Evolutionary conservation across 2,797 vertebrate species (phyloP), one percentile per base, ranked within the genome.

Genomic region (Sebastes baramenuke): DNA sequence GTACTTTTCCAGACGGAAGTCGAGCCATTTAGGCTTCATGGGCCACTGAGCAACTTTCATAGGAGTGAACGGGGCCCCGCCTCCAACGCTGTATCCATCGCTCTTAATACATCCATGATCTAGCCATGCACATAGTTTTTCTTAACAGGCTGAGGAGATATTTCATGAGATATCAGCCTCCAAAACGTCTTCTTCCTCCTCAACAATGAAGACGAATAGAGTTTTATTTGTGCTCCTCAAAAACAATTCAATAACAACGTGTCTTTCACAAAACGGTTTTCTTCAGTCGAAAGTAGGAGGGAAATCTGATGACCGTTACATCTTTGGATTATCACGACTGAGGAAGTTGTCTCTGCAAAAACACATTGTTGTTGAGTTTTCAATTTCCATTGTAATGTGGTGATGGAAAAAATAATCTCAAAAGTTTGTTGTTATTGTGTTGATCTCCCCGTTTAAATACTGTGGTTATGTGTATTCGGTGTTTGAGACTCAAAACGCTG

Each of bases 11-110:
- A 38, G 36, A 42, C 38, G 0, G 38, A 42, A 42, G 38, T 16
- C 13, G 38, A 42, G 38, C 38, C 38, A 42, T 42, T 42, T 16
- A 42, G 38, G 38, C 38, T 42, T 0, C 38, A 6, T 42, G 38
- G 5, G 38, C 0, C 13, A 42, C 38, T 0, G 13, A 42, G 38
- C 1, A 42, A 42, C 38, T 42, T 42, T 42, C 38, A 42, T 42
- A 42, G 38, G 38, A 42, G 0, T 42, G 38, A 42, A 16, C 13
- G 38, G 38, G 38, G 38, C 13, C 0, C 38, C 0, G 38, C 38
- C 38, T 42, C 38, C 13, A 42, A 42, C 13, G 38, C 38, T 6
- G 12, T 14, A 42, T 42, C 38, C 13, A 42, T 0, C 0, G 0
- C 38, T 42, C 38, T 42, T 42, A 42, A 42, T 42, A 42, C 38